phyloP scores from a whole-genome alignment of 2,888 invertebrate species.

The Eristalinus aeneus region DNA sequence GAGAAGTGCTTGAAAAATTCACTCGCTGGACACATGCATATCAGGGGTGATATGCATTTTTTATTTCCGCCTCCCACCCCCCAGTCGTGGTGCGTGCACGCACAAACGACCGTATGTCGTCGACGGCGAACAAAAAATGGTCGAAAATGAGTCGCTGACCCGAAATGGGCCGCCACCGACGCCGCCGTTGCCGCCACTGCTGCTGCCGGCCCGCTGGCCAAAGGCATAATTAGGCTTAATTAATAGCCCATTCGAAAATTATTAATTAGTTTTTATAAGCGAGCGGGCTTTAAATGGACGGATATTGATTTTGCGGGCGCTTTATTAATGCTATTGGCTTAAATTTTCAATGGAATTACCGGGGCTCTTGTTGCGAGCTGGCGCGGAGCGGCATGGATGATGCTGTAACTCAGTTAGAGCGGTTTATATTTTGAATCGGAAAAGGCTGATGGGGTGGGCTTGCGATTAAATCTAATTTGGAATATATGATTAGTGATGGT shows the following conservation, averaged over 20 bases:
- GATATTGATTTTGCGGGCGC: slow-evolving; percentile 81
- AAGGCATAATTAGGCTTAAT: slow-evolving; percentile 81
- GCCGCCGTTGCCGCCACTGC: slow-evolving; percentile 19
- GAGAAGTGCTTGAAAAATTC: slow-evolving; percentile 35
- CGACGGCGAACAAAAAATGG: slow-evolving; percentile 13
- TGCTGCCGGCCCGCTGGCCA: slow-evolving; percentile 44
- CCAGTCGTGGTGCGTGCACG: slow-evolving; percentile 15
- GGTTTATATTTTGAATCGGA: slow-evolving; percentile 56
- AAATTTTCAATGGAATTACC: slow-evolving; percentile 78
- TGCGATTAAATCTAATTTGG: slow-evolving; percentile 62
- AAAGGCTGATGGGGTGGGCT: slow-evolving; percentile 1
- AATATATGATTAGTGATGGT: slow-evolving; percentile 57
- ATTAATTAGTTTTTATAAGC: slow-evolving; percentile 81
- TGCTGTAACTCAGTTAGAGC: slow-evolving; percentile 64
- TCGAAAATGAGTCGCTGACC: slow-evolving; percentile 27
- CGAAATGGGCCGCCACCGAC: slow-evolving; percentile 28
- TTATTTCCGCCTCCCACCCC: slow-evolving; percentile 9
- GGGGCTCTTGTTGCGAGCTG: slow-evolving; percentile 36
- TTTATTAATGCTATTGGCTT: slow-evolving; percentile 81
- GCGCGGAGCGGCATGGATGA: slow-evolving; percentile 5
- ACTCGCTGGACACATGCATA: not conserved
- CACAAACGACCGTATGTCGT: not conserved
- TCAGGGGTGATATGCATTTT: slow-evolving; percentile 24
- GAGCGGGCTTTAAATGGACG: slow-evolving; percentile 80
- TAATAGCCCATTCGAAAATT: slow-evolving; percentile 81